These are phyloP conservation scores for Galeopterus variegatus DNA, from an alignment of 2,113 vertebrate species.

Conservation along the genomic window DNA sequence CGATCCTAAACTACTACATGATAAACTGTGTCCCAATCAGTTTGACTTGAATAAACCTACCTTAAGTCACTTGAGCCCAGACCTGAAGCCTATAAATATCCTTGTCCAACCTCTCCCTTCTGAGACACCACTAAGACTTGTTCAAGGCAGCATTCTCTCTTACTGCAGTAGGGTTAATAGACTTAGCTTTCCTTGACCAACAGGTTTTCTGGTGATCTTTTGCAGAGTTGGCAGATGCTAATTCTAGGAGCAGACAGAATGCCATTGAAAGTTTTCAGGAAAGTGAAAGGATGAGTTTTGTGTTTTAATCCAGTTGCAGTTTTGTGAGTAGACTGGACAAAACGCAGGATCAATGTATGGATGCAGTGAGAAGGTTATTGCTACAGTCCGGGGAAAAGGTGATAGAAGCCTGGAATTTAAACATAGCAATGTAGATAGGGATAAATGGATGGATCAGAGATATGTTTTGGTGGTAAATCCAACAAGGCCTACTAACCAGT, in stretches of 20 bases:
- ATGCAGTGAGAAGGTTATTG: background rate
- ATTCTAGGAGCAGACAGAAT: background rate
- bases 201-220: background rate
- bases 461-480: background rate
- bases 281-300: background rate
- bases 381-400: background rate
- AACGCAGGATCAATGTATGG: background rate
- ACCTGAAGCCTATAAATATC: background rate
- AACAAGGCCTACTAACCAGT: background rate
- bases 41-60: background rate
- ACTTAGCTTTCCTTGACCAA: background rate
- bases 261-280: background rate
- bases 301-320: background rate
- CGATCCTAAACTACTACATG: background rate
- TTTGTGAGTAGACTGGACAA: background rate
- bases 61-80: background rate
- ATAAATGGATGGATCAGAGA: background rate
- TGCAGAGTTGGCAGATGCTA: background rate
- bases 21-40: background rate
- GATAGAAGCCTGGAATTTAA: background rate
- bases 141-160: background rate
- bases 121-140: background rate
- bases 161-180: background rate
- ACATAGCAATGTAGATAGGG: background rate
- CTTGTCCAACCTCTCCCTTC: background rate